Evolutionary conservation across 1,140 invertebrate genomes (phyloP).

Genomic region (Tachypleus tridentatus): DNA sequence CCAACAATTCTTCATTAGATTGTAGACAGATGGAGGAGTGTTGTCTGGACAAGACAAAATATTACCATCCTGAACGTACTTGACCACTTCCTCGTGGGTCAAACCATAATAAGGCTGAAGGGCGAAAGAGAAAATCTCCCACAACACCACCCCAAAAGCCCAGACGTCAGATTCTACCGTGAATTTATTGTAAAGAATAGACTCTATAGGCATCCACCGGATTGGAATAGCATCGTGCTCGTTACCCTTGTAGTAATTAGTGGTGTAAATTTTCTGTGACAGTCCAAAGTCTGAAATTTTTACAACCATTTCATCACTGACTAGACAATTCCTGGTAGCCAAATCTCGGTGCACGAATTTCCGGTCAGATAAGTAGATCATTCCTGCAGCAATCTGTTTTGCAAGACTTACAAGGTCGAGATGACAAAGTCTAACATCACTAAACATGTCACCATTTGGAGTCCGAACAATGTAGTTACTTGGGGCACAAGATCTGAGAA

Average conservation of each 20-base stretch:
- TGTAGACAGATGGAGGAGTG: slow-evolving; percentile 77
- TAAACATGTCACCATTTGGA: slow-evolving; percentile 36
- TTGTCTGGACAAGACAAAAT: slow-evolving; percentile 76
- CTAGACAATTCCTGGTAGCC: slow-evolving; percentile 88
- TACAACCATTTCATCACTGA: slow-evolving; percentile 82
- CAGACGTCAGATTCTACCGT: slow-evolving; percentile 86
- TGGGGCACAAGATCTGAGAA: slow-evolving; percentile 57
- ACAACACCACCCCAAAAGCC: slow-evolving; percentile 84
- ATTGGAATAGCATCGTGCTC: slow-evolving; percentile 88
- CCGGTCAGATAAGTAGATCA: slow-evolving; percentile 85
- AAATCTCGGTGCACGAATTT: slow-evolving; percentile 93
- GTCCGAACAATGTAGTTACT: slow-evolving; percentile 51
- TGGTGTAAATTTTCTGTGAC: slow-evolving; percentile 80
- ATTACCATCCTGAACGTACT: slow-evolving; percentile 81
- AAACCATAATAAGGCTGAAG: slow-evolving; percentile 88
- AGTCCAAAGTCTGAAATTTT: slow-evolving; percentile 94
- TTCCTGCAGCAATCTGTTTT: slow-evolving; percentile 75
- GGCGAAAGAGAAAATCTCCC: slow-evolving; percentile 90
- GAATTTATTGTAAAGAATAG: slow-evolving; percentile 86
- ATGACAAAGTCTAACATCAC: slow-evolving; percentile 49
- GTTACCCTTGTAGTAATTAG: slow-evolving; percentile 30
- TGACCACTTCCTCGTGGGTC: slow-evolving; percentile 88
- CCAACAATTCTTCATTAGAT: slow-evolving; percentile 89
- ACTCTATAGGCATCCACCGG: slow-evolving; percentile 90
- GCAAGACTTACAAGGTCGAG: slow-evolving; percentile 68